Conservation (phyloP, 30 jellyfish, hydroid and myxozoan genomes). For the Cassiopea andromeda region DNA sequence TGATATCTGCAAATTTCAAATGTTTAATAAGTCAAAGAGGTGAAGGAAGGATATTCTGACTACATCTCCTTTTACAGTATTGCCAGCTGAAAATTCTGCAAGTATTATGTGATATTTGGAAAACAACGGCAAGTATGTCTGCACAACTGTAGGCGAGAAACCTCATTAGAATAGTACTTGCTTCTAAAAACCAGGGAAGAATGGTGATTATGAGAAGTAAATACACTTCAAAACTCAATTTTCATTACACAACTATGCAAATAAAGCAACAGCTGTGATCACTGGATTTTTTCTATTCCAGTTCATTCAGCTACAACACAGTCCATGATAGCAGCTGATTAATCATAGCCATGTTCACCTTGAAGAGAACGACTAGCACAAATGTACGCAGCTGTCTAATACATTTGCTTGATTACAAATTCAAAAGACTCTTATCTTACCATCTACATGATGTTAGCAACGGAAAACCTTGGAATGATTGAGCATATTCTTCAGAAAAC, state of each 20-base stretch:
- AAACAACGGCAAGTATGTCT: no score
- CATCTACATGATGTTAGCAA: not conserved
- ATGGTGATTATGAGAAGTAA: not conserved
- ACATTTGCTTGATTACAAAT: not conserved
- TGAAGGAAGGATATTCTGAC: no score
- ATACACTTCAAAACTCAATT: not conserved
- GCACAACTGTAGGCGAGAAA: no score
- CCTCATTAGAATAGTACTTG: not conserved
- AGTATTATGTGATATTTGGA: no score
- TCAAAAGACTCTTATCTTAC: not conserved
- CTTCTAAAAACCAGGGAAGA: not conserved
- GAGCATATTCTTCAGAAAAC: no score
- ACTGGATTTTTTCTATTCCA: not conserved
- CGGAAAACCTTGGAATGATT: no score
- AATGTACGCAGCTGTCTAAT: not conserved
- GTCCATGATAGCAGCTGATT: not conserved
- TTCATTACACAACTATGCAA: not conserved
- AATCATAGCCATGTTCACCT: not conserved
- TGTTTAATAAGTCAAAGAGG: no score
- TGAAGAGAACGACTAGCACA: not conserved
- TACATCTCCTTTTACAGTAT: no score
- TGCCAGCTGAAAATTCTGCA: no score
- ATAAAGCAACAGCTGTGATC: not conserved
- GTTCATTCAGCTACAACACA: not conserved
- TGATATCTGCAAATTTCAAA: no score